Conservation (phyloP, 2,113 vertebrate species). For the Antechinus stuartii region DNA sequence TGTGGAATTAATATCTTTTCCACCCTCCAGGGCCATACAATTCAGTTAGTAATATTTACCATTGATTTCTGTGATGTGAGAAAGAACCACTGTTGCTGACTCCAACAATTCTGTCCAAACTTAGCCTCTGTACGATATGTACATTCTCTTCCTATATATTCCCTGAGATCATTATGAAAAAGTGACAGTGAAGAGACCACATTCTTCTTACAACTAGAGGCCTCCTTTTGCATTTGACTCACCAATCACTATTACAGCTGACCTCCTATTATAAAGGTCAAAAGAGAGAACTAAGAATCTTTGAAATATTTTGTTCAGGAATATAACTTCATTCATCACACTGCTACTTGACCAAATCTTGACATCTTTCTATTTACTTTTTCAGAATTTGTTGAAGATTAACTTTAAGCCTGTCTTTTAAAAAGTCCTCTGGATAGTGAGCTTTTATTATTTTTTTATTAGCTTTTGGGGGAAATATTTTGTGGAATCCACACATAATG, state of each 20-base stretch:
- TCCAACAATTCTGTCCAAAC: background rate
- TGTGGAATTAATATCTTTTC: background rate
- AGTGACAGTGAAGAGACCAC: background rate
- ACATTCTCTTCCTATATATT: background rate
- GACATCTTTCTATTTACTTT: background rate
- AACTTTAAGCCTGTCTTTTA: background rate
- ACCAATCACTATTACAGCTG: background rate
- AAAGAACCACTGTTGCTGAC: background rate
- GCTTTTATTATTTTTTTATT: slow-evolving; percentile 51
- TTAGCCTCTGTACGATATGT: background rate
- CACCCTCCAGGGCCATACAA: background rate
- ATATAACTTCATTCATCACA: background rate
- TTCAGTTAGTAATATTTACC: background rate
- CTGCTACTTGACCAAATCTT: background rate
- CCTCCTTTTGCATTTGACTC: background rate
- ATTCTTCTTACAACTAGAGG: background rate
- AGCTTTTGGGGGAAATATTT: slow-evolving; percentile 31
- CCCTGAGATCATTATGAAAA: background rate
- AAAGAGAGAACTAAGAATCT: background rate
- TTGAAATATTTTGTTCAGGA: background rate
- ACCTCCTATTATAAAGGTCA: background rate
- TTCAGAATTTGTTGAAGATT: background rate
- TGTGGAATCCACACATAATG: slow-evolving; percentile 73
- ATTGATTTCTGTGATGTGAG: background rate
- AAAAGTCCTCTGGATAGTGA: slow-evolving; percentile 19